A percentile compares a stretch with the other conserved stretches of the same genome.
Conservation (phyloP, 2,113 vertebrate species). For the Barnardius zonarius region DNA sequence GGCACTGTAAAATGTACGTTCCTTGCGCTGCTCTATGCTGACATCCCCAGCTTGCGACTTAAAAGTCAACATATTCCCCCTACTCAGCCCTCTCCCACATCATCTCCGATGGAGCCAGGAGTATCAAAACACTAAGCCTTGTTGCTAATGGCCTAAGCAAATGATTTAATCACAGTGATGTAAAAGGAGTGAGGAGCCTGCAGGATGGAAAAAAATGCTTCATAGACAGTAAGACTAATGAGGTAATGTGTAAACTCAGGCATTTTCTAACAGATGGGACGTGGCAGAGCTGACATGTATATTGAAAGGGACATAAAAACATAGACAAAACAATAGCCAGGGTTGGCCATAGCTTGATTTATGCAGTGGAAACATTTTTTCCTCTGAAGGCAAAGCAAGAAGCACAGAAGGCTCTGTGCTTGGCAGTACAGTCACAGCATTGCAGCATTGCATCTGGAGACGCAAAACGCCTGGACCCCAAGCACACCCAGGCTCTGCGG, state of each 20-base stretch:
- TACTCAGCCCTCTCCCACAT: not conserved
- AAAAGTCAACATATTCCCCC: not conserved
- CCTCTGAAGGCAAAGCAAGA: not conserved
- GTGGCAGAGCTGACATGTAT: not conserved
- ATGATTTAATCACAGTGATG: constrained; percentile 15
- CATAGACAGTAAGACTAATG: constrained; percentile 32
- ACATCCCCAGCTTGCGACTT: not conserved
- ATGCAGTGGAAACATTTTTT: constrained; percentile 24
- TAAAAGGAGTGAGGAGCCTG: constrained; percentile 2
- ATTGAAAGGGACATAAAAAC: constrained; percentile 32
- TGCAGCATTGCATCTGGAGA: accelerated
- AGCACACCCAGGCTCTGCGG: not conserved
- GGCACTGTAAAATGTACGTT: not conserved
- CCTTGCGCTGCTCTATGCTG: not conserved
- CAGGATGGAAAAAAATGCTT: constrained; percentile 30
- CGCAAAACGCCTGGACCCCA: accelerated
- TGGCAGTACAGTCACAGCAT: not conserved
- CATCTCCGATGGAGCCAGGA: not conserved
- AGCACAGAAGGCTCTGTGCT: not conserved
- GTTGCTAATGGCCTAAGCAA: not conserved
- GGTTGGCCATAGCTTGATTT: not conserved
- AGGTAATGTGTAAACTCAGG: not conserved
- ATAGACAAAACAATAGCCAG: constrained; percentile 7
- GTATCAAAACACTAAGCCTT: not conserved
- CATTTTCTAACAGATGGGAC: not conserved